Conservation (phyloP, 2,888 invertebrate species). For the Ectropis crepuscularia region DNA sequence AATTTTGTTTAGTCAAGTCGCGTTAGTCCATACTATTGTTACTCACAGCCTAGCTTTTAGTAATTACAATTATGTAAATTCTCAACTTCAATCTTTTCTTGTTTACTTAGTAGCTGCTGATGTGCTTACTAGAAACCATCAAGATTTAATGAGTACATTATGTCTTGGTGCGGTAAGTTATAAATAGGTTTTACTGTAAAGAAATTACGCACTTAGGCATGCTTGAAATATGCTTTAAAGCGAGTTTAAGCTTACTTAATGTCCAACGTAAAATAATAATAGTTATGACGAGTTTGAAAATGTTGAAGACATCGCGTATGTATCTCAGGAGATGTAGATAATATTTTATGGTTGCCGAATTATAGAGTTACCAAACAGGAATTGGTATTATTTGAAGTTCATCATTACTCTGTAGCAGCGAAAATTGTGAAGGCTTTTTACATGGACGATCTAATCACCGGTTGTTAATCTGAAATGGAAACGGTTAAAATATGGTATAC, state of each 20-base stretch:
- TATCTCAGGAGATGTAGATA: no score
- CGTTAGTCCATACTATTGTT: slow-evolving; percentile 15
- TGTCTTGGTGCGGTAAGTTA: neutral
- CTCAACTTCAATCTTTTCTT: slow-evolving; percentile 24
- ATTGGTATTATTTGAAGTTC: no score
- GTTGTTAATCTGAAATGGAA: no score
- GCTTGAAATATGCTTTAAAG: neutral
- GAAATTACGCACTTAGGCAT: neutral
- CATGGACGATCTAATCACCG: no score
- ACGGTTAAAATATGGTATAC: no score
- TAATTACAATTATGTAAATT: slow-evolving; percentile 15
- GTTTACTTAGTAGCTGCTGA: slow-evolving; percentile 24
- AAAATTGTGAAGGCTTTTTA: no score
- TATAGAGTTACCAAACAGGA: no score
- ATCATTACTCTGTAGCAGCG: no score
- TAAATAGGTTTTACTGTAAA: neutral
- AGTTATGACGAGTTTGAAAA: no score
- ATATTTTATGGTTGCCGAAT: no score
- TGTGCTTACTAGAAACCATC: slow-evolving; percentile 20
- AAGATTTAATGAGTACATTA: slow-evolving; percentile 25
- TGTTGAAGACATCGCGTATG: no score
- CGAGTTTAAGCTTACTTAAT: neutral
- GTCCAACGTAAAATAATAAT: no score
- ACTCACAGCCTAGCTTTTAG: slow-evolving; percentile 3
- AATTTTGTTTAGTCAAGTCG: neutral